These are phyloP conservation scores for Lagodon rhomboides DNA, from an alignment of 2,797 vertebrate species.

Conservation along the genomic window DNA sequence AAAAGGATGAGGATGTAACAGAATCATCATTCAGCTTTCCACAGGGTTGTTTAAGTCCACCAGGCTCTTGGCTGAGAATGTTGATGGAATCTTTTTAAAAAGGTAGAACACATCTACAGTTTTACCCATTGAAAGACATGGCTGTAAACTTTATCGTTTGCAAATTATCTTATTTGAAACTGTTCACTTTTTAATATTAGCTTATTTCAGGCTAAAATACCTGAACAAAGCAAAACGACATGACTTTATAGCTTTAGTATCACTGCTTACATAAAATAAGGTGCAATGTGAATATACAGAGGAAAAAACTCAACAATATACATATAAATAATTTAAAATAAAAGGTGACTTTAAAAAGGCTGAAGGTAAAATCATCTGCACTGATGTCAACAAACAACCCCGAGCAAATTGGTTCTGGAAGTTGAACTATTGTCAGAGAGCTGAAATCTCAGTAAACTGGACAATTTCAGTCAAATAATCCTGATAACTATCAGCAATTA, in stretches of 20 bases:
- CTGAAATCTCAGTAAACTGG: conserved; percentile 11
- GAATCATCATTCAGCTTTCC: not conserved
- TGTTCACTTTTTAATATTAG: not conserved
- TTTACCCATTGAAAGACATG: not conserved
- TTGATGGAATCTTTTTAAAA: conserved; percentile 14
- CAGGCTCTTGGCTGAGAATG: not conserved
- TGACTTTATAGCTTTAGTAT: not conserved
- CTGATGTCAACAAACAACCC: conserved; percentile 1
- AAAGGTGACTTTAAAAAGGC: not conserved
- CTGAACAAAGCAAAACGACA: not conserved
- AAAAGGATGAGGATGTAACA: not conserved
- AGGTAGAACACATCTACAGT: not conserved
- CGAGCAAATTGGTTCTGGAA: conserved; percentile 1
- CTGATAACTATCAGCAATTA: not conserved
- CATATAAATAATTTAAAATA: not conserved
- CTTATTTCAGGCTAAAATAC: not conserved
- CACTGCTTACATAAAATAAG: conserved; percentile 25
- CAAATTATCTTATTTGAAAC: not conserved
- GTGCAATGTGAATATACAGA: not conserved
- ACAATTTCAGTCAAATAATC: not conserved
- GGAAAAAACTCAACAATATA: not conserved
- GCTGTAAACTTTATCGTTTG: not conserved
- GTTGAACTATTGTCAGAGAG: conserved; percentile 12
- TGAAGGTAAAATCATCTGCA: conserved; percentile 6
- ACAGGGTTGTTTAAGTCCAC: not conserved